Evolutionary conservation across 2,797 vertebrate genomes (phyloP), one percentile per base, ranked within the genome.

Genomic region (Eulemur albifrons): DNA sequence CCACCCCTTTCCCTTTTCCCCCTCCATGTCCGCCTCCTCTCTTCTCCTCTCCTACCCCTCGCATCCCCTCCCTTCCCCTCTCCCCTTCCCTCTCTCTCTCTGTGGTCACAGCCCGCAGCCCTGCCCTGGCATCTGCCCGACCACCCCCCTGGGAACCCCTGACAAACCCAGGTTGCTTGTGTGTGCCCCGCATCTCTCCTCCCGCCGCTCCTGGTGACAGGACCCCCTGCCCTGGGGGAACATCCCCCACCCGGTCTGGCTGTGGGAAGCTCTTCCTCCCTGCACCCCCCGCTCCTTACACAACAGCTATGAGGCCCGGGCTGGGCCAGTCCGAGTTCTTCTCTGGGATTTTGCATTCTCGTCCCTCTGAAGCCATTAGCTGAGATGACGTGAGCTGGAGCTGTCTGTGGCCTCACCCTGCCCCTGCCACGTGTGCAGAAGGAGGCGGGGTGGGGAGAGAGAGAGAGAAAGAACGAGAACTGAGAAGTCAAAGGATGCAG

Each of bases 161-260:
- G 61, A 32, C 0, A 5, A 15, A 3, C 13, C 69, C 43, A 3
- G 25, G 6, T 25, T 45, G 5, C 43, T 61, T 7, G 5, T 2
- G 20, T 40, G 45, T 72, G 7, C 30, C 48, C 38, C 50, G 48
- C n/a, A 75, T 40, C n/a, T 11, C 20, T 48, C 15, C 14, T 40
- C 15, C 69, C 25, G 20, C 10, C 11, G 63, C 45, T 70, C 67
- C 40, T 12, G 59, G 43, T 5, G 35, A 15, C 20, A 81, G 81
- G 70, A 5, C 7, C 4, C 30, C 21, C 9, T 61, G 32, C 72
- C 50, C n/a, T 30, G 4, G 15, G 69, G n/a, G 2, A 69, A 35
- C 32, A 73, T 12, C 30, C 38, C 40, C 35, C 5, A 1, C 45
- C 32, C 4, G 54, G 59, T 69, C 32, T 50, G 40, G 30, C 32